These are phyloP conservation scores for Ascaphus truei DNA, from an alignment of 2,113 vertebrate genomes.

Conservation along the genomic window DNA sequence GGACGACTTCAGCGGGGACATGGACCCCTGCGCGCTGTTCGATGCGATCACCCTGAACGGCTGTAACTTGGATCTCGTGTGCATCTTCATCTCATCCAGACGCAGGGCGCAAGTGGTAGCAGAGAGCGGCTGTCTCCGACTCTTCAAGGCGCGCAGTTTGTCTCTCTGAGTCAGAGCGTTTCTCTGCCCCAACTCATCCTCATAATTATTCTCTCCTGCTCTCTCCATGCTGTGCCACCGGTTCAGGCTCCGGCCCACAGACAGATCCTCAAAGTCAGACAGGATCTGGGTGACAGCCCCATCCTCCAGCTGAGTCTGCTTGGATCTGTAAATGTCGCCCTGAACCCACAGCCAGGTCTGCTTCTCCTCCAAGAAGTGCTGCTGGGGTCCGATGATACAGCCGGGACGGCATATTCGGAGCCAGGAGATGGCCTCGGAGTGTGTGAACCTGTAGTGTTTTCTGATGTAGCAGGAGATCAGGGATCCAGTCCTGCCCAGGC, in stretches of 20 bases:
- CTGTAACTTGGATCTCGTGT: conserved; percentile 72
- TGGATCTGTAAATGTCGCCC: conserved; percentile 73
- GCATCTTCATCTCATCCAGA: conserved; percentile 73
- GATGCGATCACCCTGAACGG: conserved; percentile 75
- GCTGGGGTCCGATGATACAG: conserved; percentile 94
- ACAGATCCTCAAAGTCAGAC: conserved; percentile 74
- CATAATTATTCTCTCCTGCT: conserved; percentile 66
- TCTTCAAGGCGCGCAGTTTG: conserved; percentile 92
- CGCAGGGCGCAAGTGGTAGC: conserved; percentile 70
- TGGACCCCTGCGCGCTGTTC: conserved; percentile 53
- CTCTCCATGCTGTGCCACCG: conserved; percentile 59
- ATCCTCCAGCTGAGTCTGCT: conserved; percentile 60
- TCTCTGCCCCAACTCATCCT: conserved; percentile 59
- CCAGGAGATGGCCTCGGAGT: conserved; percentile 88
- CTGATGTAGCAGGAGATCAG: conserved; percentile 95
- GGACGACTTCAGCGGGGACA: conserved; percentile 72
- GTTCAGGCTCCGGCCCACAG: conserved; percentile 57
- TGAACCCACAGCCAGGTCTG: conserved; percentile 81
- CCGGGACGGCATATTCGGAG: conserved; percentile 91
- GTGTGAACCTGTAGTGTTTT: conserved; percentile 91
- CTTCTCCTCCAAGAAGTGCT: conserved; percentile 91
- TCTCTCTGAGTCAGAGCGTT: conserved; percentile 85
- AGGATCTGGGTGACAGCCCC: conserved; percentile 72
- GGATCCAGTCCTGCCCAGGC: conserved; percentile 89
- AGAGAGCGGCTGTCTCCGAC: conserved; percentile 69